phyloP scores from a whole-genome alignment of 2,113 vertebrate genomes.

The Tetraodon nigroviridis region DNA sequence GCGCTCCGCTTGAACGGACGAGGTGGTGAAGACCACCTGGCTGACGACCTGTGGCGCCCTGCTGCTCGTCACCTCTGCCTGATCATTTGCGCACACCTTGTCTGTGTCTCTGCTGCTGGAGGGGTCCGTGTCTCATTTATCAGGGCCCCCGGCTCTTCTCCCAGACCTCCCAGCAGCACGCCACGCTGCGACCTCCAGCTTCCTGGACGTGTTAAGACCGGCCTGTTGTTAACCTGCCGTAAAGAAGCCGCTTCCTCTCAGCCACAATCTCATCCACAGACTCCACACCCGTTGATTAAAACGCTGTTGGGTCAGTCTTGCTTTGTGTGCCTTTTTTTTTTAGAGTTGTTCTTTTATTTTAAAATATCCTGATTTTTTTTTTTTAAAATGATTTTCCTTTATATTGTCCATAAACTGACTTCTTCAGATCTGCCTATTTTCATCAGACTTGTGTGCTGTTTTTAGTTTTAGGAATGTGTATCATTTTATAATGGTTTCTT shows the following conservation, averaged over 20 bases:
- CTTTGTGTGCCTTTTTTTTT: neutral
- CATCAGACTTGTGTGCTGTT: neutral
- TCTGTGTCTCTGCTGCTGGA: conserved; percentile 33
- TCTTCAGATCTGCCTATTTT: too few species aligned
- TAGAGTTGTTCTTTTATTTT: neutral
- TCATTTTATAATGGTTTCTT: neutral
- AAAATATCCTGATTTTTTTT: neutral
- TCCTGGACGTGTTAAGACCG: conserved; percentile 50
- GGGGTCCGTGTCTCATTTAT: conserved; percentile 49
- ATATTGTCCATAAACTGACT: too few species aligned
- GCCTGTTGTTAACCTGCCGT: conserved; percentile 39
- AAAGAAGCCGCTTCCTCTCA: conserved; percentile 42
- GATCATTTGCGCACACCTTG: conserved; percentile 35
- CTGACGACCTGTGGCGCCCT: conserved; percentile 48
- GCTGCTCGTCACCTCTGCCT: conserved; percentile 58
- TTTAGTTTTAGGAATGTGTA: neutral
- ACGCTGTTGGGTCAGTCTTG: neutral
- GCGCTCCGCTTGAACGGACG: conserved; percentile 29
- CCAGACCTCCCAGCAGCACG: conserved; percentile 55
- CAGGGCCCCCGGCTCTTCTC: conserved; percentile 37
- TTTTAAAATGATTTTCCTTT: too few species aligned
- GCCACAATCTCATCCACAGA: conserved; percentile 5
- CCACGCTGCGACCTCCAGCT: conserved; percentile 14
- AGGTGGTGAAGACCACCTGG: conserved; percentile 62
- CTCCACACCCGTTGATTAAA: neutral